Percentiles rank a stretch among this genome's conserved stretches.
These are phyloP conservation scores for Athene noctua DNA, from an alignment of 2,113 vertebrate species.

Conservation along the genomic window DNA sequence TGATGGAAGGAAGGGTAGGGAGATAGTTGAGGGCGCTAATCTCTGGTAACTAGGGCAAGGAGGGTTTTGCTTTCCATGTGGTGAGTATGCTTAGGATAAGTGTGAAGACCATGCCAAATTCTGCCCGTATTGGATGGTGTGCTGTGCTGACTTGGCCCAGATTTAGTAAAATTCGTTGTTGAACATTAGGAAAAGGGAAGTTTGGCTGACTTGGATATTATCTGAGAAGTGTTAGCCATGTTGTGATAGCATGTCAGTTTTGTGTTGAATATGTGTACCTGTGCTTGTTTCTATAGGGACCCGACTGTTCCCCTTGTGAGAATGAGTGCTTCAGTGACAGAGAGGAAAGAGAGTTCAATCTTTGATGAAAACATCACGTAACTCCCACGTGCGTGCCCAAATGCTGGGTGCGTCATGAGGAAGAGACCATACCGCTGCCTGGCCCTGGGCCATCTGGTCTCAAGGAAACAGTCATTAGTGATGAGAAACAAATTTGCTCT, in stretches of 20 bases:
- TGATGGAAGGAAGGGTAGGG: background rate
- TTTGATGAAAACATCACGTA: background rate
- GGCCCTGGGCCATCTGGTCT: background rate
- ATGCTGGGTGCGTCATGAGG: rapidly evolving
- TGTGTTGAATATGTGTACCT: background rate
- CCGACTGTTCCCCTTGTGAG: background rate
- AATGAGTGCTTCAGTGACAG: background rate
- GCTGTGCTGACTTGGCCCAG: background rate
- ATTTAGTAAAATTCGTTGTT: background rate
- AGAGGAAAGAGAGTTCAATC: background rate
- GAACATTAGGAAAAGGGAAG: background rate
- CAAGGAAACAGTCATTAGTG: background rate
- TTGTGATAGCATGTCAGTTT: background rate
- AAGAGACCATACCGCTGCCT: background rate
- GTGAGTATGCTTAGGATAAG: background rate
- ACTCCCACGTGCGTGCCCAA: background rate
- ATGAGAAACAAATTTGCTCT: background rate
- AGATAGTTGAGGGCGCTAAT: background rate
- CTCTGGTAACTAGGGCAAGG: background rate
- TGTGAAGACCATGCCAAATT: background rate
- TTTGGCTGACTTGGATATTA: background rate
- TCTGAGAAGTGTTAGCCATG: background rate
- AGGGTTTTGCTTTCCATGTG: background rate
- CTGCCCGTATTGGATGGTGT: background rate
- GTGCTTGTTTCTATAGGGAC: background rate